Evolutionary conservation across 2,888 invertebrate genomes (phyloP), one percentile per base, ranked within the genome.

Genomic region (Himalopsyche tibetana): DNA sequence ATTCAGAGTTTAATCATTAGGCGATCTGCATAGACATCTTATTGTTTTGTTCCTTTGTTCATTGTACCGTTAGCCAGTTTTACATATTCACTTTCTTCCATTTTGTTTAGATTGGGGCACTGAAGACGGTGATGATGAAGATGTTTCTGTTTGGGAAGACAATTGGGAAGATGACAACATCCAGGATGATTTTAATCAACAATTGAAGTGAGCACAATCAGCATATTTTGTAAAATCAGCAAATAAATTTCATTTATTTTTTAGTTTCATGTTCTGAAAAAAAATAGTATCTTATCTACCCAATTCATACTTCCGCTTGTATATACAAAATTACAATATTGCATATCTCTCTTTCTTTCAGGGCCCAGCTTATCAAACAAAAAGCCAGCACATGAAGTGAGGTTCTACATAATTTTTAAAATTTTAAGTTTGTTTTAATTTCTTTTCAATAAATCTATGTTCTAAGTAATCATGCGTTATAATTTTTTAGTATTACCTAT

Each of bases 101-200:
- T 80, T 19, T 80, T 88, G 90, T 91, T 38, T 89, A 97, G 97
- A 97, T 92, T 97, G 97, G 95, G 96, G 96, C 2, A 95, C 95
- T 5, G 97, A 95, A 88, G 96, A 97, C 84, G 98, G 97, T 90
- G 98, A 98, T 90, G 98, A 98, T 87, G 97, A 98, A 90, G 99
- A 99, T 90, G 96, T 98, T 0, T 99, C 98, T 89, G 99, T 99
- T 0, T 99, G 99, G 99, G 99, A 99, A 92, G 99, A 99, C 91
- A 99, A 99, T 91, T 99, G 99, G 99, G 99, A 99, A 91, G 99
- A 99, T 92, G 99, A 99, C 91, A 97, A 99, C 90, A 96, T 99
- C 17, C 99, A 99, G 92, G 99, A 99, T 91, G 99, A 99, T 92
- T 99, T 99, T 91, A 98, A 98, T 91, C 96, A 97, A 90, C 99